These are phyloP conservation scores for Tichodroma muraria DNA, from an alignment of 2,113 vertebrate species.

Conservation along the genomic window DNA sequence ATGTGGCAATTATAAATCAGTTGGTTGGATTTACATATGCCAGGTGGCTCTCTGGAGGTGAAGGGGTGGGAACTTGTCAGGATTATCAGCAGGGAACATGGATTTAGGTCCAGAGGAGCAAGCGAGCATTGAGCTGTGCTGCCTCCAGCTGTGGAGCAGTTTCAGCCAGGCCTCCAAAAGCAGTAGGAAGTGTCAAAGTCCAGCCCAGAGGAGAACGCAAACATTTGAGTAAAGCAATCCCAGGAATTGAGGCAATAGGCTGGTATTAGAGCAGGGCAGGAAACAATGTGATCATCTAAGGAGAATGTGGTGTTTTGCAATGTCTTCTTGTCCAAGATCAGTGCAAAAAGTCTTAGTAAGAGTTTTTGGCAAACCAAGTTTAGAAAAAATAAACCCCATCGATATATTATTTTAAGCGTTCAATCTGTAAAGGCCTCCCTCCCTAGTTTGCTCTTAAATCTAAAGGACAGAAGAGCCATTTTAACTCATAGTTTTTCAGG, in stretches of 20 bases:
- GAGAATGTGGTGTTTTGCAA: constrained; percentile 48
- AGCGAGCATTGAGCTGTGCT: background rate
- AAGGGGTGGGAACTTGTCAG: background rate
- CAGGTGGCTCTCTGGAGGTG: background rate
- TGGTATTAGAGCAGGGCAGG: constrained; percentile 8
- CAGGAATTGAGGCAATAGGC: constrained; percentile 41
- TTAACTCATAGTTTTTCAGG: background rate
- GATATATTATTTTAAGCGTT: background rate
- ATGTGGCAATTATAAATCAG: background rate
- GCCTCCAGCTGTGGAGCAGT: background rate
- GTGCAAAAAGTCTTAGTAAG: background rate
- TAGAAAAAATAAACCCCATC: background rate
- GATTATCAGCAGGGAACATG: background rate
- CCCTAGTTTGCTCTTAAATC: background rate
- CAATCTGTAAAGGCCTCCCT: background rate
- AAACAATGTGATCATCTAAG: constrained; percentile 28
- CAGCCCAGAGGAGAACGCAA: background rate
- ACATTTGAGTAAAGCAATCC: constrained; percentile 2
- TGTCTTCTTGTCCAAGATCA: constrained; percentile 5
- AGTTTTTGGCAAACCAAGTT: constrained; percentile 1
- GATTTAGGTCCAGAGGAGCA: background rate
- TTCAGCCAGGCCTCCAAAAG: background rate
- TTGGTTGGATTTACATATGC: background rate
- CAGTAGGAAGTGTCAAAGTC: background rate
- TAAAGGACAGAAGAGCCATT: background rate